Conservation (phyloP, 1,140 invertebrate genomes). For the Habropoda laboriosa region DNA sequence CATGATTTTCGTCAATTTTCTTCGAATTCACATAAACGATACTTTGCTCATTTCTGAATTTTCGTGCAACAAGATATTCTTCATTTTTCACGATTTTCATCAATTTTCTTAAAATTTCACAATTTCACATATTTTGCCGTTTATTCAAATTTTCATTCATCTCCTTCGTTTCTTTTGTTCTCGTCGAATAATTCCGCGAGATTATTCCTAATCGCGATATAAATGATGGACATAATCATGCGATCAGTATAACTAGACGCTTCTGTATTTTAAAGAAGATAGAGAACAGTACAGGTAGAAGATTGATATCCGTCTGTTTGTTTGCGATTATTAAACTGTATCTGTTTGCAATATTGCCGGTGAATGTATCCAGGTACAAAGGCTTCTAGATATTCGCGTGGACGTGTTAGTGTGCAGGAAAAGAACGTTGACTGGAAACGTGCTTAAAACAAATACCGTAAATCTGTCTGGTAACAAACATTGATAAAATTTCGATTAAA, state of each 20-base stretch:
- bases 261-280: neutral
- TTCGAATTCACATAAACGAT: too few species aligned
- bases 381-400: neutral
- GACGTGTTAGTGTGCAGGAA: neutral
- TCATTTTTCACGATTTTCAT: too few species aligned
- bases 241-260: neutral
- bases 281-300: neutral
- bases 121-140: too few species aligned
- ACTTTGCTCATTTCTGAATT: too few species aligned
- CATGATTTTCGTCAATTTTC: too few species aligned
- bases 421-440: conserved; percentile 4
- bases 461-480: neutral
- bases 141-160: too few species aligned
- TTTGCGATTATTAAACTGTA: neutral
- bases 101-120: too few species aligned
- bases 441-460: neutral
- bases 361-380: neutral
- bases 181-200: neutral
- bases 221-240: neutral
- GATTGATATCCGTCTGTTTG: neutral
- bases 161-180: too few species aligned
- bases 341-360: neutral
- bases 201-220: neutral
- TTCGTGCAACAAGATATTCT: too few species aligned
- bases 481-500: conserved; percentile 2